These are phyloP conservation scores for Pterophyllum scalare DNA, from an alignment of 2,113 vertebrate genomes.

Conservation along the genomic window DNA sequence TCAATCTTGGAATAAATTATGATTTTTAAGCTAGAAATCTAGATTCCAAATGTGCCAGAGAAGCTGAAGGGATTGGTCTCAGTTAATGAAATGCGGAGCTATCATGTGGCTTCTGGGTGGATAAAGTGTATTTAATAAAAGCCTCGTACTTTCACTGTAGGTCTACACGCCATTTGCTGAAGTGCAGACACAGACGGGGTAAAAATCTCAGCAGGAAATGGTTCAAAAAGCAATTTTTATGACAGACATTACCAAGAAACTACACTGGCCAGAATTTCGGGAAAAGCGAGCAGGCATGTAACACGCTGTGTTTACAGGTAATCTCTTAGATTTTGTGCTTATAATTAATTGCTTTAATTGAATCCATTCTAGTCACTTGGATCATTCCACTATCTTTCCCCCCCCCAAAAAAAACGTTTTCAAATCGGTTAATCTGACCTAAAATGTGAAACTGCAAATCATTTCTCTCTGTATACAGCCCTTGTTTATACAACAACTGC, in stretches of 20 bases:
- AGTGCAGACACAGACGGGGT: not conserved
- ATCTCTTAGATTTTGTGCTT: not conserved
- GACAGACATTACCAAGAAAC: not conserved
- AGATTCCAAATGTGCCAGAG: not conserved
- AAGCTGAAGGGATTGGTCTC: too few relatives aligned
- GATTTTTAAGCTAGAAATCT: not conserved
- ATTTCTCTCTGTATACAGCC: slow-evolving; percentile 1
- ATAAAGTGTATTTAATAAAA: not conserved
- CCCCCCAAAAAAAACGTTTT: too few relatives aligned
- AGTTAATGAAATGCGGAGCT: not conserved
- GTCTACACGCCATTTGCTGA: not conserved
- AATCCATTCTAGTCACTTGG: not conserved
- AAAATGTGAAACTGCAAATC: slow-evolving; percentile 2
- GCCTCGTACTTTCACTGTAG: not conserved
- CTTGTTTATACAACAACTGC: slow-evolving; percentile 20
- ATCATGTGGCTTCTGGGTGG: not conserved
- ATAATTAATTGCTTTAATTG: not conserved
- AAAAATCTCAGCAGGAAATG: not conserved
- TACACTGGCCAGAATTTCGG: not conserved
- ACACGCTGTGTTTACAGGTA: not conserved
- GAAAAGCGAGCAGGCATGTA: not conserved
- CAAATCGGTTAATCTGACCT: not conserved
- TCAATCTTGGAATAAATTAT: not conserved
- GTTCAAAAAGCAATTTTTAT: not conserved
- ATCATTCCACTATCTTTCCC: not conserved